Evolutionary conservation across 2,113 vertebrate genomes (phyloP).

Genomic region (Grammomys surdaster): DNA sequence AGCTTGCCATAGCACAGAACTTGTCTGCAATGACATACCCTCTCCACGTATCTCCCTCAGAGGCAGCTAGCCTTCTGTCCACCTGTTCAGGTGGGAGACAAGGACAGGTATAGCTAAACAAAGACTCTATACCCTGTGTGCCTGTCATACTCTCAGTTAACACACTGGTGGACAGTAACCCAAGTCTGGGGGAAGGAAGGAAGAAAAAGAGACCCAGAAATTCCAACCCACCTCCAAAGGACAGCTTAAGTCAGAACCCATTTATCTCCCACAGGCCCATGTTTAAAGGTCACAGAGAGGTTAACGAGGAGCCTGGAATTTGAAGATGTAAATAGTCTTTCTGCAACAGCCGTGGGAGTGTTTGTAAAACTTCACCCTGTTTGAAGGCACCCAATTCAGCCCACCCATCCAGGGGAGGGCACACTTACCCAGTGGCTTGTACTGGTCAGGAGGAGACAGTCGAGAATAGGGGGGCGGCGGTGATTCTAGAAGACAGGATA

Average conservation of each 20-base stretch:
- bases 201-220: not conserved
- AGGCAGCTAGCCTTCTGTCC: not conserved
- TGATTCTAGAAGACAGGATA: constrained; percentile 94
- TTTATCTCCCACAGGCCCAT: constrained; percentile 66
- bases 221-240: constrained; percentile 43
- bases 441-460: constrained; percentile 96
- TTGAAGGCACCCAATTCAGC: constrained; percentile 63
- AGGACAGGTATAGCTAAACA: not conserved
- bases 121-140: not conserved
- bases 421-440: constrained; percentile 98
- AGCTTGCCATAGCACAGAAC: not conserved
- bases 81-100: not conserved
- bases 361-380: constrained; percentile 70
- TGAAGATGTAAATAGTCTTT: constrained; percentile 66
- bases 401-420: constrained; percentile 23
- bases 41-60: not conserved
- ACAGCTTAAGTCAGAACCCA: constrained; percentile 52
- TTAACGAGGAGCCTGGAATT: constrained; percentile 74
- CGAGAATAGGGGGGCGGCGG: constrained; percentile 98
- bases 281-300: constrained; percentile 77
- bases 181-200: not conserved
- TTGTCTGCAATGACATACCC: not conserved
- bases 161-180: not conserved
- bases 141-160: constrained; percentile 18
- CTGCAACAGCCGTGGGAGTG: constrained; percentile 25